Evolutionary conservation across 2,888 invertebrate genomes (phyloP), one percentile per base, ranked within the genome.

Genomic region (Pseudococcus viburni): DNA sequence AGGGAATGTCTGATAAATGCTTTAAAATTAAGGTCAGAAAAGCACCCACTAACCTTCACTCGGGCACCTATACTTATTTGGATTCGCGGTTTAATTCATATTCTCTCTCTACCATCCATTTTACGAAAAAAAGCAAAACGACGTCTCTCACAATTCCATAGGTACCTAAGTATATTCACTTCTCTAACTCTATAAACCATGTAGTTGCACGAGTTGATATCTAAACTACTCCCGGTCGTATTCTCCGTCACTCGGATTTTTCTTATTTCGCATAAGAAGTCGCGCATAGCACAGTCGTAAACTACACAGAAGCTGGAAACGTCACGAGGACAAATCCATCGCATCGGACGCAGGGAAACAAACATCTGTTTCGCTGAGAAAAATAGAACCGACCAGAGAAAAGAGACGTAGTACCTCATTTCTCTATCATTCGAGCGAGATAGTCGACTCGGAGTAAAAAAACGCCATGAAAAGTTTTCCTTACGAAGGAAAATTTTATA

Each of bases 401-500:
- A 59, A 59, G 5, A n/a, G n/a, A 59, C n/a, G 59, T 59, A 59
- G 15, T 64, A 64, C 64, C 51, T 51, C 15, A 33, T 33, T 33
- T 33, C 26, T 33, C 15, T 8, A 42, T 0, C 51, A 51, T 8
- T 1, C 9, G 4, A 15, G 59, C 5, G 59, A 59, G 59, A 59
- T n/a, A 12, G 9, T 12, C 22, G 26, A 26, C 19, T 2, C 15
- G 15, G 11, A 42, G 51, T 19, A 46, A 83, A 83, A 83, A 83
- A 83, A 46, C 80, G 64, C 80, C 12, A 11, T 6, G 59, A 88
- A 83, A 88, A 88, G 39, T 83, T 80, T 83, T 83, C 88, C 55
- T 83, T 51, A 46, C 80, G 80, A 83, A 77, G n/a, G 48, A 88
- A 51, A 83, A 83, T 83, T 88, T 83, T 80, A 51, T 26, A 88